These are phyloP conservation scores for Threskiornis aethiopicus DNA, from an alignment of 2,797 vertebrate species.

Conservation along the genomic window DNA sequence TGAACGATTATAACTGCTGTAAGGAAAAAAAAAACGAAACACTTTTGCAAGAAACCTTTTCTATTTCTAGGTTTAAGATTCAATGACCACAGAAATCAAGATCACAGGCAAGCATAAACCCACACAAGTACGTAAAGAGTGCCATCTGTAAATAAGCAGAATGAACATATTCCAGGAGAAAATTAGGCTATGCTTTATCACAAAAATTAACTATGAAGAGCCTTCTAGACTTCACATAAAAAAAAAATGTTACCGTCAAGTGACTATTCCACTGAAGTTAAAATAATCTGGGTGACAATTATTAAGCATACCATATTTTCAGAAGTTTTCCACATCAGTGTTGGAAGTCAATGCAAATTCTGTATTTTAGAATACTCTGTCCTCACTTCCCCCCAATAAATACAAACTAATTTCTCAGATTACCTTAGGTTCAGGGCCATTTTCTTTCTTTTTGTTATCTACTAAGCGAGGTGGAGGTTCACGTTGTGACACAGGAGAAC, in stretches of 20 bases:
- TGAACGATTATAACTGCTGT: neutral
- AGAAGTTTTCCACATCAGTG: neutral
- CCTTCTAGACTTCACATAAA: neutral
- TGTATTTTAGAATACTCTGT: neutral
- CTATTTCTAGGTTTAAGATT: neutral
- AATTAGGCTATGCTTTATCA: neutral
- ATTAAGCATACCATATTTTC: neutral
- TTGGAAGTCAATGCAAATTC: neutral
- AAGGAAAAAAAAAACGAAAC: neutral
- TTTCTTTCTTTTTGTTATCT: conserved; percentile 48
- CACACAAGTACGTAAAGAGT: accelerated
- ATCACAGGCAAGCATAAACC: neutral
- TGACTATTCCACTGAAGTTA: neutral
- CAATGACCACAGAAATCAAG: neutral
- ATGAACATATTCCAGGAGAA: neutral
- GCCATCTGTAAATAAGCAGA: neutral
- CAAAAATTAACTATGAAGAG: neutral
- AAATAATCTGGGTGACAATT: neutral
- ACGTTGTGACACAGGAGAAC: conserved; percentile 62
- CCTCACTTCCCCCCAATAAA: neutral
- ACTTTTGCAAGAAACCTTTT: neutral
- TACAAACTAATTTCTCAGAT: neutral
- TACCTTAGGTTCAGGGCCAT: conserved; percentile 68
- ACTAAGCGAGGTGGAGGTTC: neutral
- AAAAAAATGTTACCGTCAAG: neutral